Evolutionary conservation across 2,888 invertebrate species (phyloP).

Genomic region (Orchesella flavescens): DNA sequence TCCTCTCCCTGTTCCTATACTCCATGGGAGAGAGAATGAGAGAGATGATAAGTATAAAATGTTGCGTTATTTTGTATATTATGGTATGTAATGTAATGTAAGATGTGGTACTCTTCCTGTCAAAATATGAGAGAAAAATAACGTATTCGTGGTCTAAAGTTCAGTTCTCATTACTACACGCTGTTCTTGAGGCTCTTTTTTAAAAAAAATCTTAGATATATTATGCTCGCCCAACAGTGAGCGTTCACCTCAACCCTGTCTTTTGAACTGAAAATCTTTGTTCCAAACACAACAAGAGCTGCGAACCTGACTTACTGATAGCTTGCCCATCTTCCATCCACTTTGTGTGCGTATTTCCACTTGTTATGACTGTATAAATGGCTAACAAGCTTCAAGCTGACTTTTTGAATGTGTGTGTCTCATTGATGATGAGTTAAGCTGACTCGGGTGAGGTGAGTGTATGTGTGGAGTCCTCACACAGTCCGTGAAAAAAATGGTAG

Average conservation of each 20-base stretch:
- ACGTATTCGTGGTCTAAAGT: conserved; percentile 34
- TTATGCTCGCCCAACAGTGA: too few relatives aligned
- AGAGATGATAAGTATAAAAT: conserved; percentile 18
- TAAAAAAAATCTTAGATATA: conserved; percentile 10
- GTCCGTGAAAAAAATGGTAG: conserved; percentile 56
- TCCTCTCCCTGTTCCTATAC: conserved; percentile 14
- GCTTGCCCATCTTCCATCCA: neutral
- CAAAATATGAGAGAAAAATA: conserved; percentile 53
- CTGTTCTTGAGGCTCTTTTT: conserved; percentile 48
- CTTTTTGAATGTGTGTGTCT: conserved; percentile 20
- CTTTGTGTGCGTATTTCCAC: neutral
- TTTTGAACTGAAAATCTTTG: too few relatives aligned
- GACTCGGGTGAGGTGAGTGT: conserved; percentile 56
- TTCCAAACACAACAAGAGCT: neutral
- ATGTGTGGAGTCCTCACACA: conserved; percentile 66
- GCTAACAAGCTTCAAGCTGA: neutral
- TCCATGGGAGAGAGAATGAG: conserved; percentile 11
- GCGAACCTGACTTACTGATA: neutral
- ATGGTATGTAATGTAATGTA: neutral
- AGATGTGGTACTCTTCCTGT: conserved; percentile 56
- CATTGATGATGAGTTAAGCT: conserved; percentile 12
- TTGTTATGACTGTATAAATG: too few relatives aligned
- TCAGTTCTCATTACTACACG: conserved; percentile 48
- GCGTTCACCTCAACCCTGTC: neutral
- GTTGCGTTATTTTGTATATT: neutral